phyloP scores from a whole-genome alignment of 2,888 invertebrate species.

The Troides aeacus region DNA sequence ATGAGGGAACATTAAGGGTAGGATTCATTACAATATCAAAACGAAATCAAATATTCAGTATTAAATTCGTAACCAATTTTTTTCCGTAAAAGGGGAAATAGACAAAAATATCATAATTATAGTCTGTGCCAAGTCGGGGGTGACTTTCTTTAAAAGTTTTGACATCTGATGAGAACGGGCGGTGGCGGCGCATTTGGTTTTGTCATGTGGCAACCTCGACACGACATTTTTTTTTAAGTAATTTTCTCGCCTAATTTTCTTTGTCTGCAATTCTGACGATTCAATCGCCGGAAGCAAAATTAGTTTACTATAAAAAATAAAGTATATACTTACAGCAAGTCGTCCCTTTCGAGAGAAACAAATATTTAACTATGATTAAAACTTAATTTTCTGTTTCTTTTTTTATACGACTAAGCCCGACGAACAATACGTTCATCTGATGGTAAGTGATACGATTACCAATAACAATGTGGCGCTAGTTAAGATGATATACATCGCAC shows the following conservation, averaged over 20 bases:
- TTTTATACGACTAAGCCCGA: too few relatives aligned
- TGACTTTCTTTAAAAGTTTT: constrained; percentile 47
- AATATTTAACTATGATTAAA: too few relatives aligned
- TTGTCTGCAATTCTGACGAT: constrained; percentile 67
- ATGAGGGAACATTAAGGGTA: too few relatives aligned
- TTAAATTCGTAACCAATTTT: not conserved
- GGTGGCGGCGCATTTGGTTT: constrained; percentile 61
- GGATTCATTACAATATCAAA: not conserved
- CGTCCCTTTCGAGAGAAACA: too few relatives aligned
- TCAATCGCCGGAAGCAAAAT: constrained; percentile 53
- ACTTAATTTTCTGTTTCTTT: too few relatives aligned
- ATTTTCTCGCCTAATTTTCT: constrained; percentile 72
- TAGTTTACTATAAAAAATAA: constrained; percentile 16
- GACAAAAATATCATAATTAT: constrained; percentile 36
- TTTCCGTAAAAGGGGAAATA: not conserved
- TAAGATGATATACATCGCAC: too few relatives aligned
- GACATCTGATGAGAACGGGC: constrained; percentile 62
- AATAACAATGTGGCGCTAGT: too few relatives aligned
- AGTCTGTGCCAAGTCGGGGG: constrained; percentile 38
- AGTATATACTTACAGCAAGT: not conserved
- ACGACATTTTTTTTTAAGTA: constrained; percentile 59
- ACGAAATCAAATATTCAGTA: not conserved
- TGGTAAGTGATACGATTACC: too few relatives aligned
- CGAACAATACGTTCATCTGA: too few relatives aligned
- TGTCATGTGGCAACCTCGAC: constrained; percentile 56